These are phyloP conservation scores for Aradophagus sp. DNA, from an alignment of 1,140 invertebrate species.

Conservation along the genomic window DNA sequence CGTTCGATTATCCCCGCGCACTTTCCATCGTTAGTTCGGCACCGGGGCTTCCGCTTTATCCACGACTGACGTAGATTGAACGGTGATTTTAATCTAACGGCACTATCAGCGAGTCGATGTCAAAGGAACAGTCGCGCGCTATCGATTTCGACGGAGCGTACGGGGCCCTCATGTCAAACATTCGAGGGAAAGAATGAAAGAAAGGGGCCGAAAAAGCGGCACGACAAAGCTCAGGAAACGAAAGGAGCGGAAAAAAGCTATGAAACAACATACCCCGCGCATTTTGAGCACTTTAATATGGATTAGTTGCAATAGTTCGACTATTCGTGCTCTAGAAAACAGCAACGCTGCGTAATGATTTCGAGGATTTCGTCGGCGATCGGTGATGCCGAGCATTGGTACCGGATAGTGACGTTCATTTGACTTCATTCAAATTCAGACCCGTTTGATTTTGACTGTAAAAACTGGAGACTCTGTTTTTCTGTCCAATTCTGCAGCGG, in stretches of 20 bases:
- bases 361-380: constrained; percentile 28
- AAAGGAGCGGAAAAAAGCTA: constrained; percentile 20
- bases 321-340: constrained; percentile 28
- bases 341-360: constrained; percentile 42
- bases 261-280: constrained; percentile 1
- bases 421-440: constrained; percentile 24
- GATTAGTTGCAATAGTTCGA: constrained; percentile 40
- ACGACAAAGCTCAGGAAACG: constrained; percentile 5
- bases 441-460: neutral
- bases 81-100: constrained; percentile 53
- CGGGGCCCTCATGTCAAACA: constrained; percentile 40
- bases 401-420: too few relatives aligned
- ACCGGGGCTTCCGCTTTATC: constrained; percentile 40
- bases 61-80: constrained; percentile 50
- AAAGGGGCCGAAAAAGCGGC: constrained; percentile 8
- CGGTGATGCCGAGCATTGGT: constrained; percentile 22
- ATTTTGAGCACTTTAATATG: constrained; percentile 32
- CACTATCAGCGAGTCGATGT: constrained; percentile 43
- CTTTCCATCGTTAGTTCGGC: constrained; percentile 45
- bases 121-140: constrained; percentile 40
- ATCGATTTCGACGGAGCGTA: constrained; percentile 45
- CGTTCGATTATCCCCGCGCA: constrained; percentile 39
- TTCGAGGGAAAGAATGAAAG: neutral
- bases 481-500: too few relatives aligned
- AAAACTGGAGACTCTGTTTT: too few relatives aligned